Base-by-base conservation (phyloP, 2,888 invertebrate genomes). In the Mythimna pallens region DNA sequence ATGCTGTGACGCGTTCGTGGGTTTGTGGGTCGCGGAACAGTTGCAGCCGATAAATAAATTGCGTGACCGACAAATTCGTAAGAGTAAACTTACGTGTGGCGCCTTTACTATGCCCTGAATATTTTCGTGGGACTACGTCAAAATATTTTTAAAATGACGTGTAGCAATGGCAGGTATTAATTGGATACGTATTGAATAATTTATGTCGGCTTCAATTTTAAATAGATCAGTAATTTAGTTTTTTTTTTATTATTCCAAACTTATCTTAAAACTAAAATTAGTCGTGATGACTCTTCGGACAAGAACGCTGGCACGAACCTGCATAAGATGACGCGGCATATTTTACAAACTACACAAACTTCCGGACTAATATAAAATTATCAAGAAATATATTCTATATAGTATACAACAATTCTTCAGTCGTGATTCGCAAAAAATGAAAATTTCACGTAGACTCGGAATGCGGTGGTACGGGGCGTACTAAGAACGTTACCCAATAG, bases 21-120 rank as follows among this genome's bases (percentile, higher is more conserved):
- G 88, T 93, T 94, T 93, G 93, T 94, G 88, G 94, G 94, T 93
- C 95, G 92, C 90, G 86, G 86, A 92, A 92, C 94, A 90, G 94
- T 94, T 90, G 91, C 89, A 88, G 82, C 89, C 90, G 87, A 90
- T 92, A 90, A 90, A 91, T 92, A 90, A 91, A 88, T 92, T 89
- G 88, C 88, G 89, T 85, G 84, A 81, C 88, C 87, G 89, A 92
- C 90, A 87, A 92, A 91, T 92, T 92, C 81, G 87, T 90, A 89
- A 89, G 89, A 91, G 88, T 88, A 88, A 87, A 87, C 70, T 76
- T 73, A 79, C 63, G 73, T 75, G 81, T 83, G 67, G 78, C 80
- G 80, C 76, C 77, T 82, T 82, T 72, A 87, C 88, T 87, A 87
- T 87, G 89, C 82, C 90, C 89, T 88, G 82, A 90, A 91, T 91